A percentile compares a stretch with the other conserved stretches of the same genome.
phyloP scores from a whole-genome alignment of 2,888 invertebrate genomes.

The Orthosia cruda region DNA sequence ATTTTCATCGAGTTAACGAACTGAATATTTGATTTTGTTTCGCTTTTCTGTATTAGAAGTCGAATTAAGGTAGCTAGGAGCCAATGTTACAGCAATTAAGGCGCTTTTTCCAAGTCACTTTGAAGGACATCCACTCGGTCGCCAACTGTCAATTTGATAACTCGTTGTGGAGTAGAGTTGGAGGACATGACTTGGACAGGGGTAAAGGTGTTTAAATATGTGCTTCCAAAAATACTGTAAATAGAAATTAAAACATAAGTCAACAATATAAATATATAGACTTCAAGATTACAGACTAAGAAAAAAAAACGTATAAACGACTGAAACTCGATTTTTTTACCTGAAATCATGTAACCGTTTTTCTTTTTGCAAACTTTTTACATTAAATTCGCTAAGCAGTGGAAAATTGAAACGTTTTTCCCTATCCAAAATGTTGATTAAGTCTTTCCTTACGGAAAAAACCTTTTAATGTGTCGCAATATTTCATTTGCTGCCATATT shows the following conservation, averaged over 20 bases:
- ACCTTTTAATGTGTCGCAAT: constrained; percentile 22
- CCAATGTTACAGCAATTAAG: not conserved
- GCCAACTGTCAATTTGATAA: no score
- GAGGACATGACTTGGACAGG: no score
- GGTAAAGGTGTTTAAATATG: no score
- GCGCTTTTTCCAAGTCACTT: no score
- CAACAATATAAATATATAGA: not conserved
- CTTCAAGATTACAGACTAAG: not conserved
- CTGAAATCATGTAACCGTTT: not conserved
- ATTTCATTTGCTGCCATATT: constrained; percentile 13
- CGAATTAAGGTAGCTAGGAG: no score
- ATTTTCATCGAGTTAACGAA: not conserved
- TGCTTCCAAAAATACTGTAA: no score
- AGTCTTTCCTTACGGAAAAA: constrained; percentile 1
- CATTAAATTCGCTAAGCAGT: not conserved
- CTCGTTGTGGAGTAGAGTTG: no score
- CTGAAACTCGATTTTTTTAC: not conserved
- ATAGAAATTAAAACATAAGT: no score
- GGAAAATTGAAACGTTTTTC: not conserved
- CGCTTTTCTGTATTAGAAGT: no score
- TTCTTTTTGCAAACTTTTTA: not conserved
- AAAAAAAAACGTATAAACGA: not conserved
- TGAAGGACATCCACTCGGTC: no score
- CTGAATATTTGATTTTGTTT: not conserved
- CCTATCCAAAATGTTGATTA: not conserved